Conservation (phyloP, 2,797 vertebrate genomes). For the Clarias platycephalus region DNA sequence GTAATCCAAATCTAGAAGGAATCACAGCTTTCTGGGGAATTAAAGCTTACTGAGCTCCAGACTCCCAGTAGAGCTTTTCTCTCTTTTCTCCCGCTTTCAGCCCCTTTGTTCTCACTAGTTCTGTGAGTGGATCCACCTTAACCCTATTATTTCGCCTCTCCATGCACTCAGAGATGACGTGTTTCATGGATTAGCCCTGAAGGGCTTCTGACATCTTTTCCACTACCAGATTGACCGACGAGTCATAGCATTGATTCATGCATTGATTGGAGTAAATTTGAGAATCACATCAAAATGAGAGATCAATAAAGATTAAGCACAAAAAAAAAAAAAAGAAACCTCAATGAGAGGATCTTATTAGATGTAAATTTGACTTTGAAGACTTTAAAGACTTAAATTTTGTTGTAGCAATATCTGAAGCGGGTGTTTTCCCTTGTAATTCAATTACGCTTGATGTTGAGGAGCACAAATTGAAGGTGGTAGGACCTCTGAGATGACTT, state of each 20-base stretch:
- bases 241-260: constrained; percentile 29
- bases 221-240: constrained; percentile 32
- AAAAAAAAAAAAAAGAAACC: background rate
- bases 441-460: constrained; percentile 20
- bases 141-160: constrained; percentile 41
- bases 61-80: constrained; percentile 36
- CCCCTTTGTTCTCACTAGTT: constrained; percentile 36
- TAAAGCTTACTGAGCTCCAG: constrained; percentile 39
- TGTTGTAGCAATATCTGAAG: constrained; percentile 16
- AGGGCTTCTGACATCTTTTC: constrained; percentile 46
- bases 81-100: constrained; percentile 20
- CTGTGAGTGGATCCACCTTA: constrained; percentile 35
- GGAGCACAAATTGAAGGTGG: constrained; percentile 22
- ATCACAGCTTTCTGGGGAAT: constrained; percentile 47
- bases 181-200: constrained; percentile 47
- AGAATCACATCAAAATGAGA: constrained; percentile 50
- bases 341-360: constrained; percentile 29
- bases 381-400: constrained; percentile 30
- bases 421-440: constrained; percentile 12
- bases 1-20: constrained; percentile 50
- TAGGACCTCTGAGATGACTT: background rate
- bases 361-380: constrained; percentile 20
- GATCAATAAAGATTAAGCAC: constrained; percentile 46
- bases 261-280: constrained; percentile 49
- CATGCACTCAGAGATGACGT: constrained; percentile 24